These are phyloP conservation scores for Tichodroma muraria DNA, from an alignment of 2,113 vertebrate species.

Conservation along the genomic window DNA sequence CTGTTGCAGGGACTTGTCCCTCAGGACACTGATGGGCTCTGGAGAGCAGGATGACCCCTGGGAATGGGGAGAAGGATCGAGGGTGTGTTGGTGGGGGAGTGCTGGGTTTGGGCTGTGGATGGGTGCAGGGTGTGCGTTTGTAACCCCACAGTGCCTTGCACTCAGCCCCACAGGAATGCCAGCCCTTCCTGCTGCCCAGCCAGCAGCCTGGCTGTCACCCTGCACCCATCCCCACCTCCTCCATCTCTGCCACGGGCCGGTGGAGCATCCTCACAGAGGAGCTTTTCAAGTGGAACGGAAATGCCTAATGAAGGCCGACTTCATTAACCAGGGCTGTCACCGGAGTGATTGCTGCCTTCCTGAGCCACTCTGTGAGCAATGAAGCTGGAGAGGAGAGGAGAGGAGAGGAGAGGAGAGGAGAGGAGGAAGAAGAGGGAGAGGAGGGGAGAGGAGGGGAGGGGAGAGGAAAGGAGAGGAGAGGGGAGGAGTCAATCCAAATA, in stretches of 20 bases:
- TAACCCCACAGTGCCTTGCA: fast-evolving
- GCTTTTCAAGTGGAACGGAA: conserved; percentile 53
- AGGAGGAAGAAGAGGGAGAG: neutral
- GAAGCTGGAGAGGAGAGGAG: neutral
- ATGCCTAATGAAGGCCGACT: conserved; percentile 12
- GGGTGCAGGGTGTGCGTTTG: neutral
- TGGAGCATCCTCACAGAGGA: neutral
- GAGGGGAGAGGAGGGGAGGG: neutral
- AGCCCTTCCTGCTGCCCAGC: neutral
- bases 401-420: too few relatives aligned
- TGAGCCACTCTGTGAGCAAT: neutral
- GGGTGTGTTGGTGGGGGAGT: neutral
- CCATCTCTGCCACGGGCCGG: neutral
- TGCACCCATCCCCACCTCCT: neutral
- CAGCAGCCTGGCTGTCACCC: neutral
- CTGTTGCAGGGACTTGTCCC: neutral
- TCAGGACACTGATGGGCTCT: neutral
- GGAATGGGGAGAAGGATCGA: neutral
- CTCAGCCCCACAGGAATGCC: neutral
- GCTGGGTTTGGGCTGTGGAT: fast-evolving
- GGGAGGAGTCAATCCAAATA: neutral
- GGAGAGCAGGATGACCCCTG: neutral
- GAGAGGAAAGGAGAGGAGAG: neutral
- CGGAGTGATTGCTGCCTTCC: conserved; percentile 54
- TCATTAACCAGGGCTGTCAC: conserved; percentile 40